Base-by-base conservation (phyloP, 2,113 vertebrate species). In the Myotis brandtii region DNA sequence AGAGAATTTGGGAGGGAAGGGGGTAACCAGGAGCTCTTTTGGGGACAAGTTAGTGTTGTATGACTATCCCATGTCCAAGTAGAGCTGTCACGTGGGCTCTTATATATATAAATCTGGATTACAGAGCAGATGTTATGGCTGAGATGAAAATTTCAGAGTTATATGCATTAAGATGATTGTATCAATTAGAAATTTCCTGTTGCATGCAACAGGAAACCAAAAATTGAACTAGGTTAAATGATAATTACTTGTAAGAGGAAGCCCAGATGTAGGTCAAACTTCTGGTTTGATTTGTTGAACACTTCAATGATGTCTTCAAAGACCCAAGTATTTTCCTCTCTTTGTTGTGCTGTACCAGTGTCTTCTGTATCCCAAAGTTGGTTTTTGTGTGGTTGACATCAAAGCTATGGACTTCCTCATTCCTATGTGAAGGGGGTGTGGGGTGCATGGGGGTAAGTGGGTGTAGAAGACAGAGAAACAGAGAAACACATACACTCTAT, bases 121-220 rank as follows among this genome's bases (percentile, higher is more conserved):
- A 54, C 4, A 70, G 3, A 80, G 23, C 9, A 72, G 82, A 70
- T 64, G 2, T 89, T 48, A 32, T 4, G 34, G 13, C 64, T 70
- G 25, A 92, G 66, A 72, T 80, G 52, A 87, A 88, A 54, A 48
- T 54, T 69, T 52, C 43, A 88, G 56, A 88, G 56, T 94, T 83
- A 7, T 30, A 27, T 80, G 25, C 18, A 43, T 67, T 0, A 48
- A 37, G 75, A 21, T 93, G 48, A 59, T 82, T 67, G 2, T 79
- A 70, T 86, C 50, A 69, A 0, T 86, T 50, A 94, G 27, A 86
- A 4, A 70, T 59, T 95, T 79, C 37, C 64, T 94, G 37, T 14
- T 70, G 23, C 59, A 72, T 54, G 25, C 52, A 66, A 59, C 13
- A 32, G 64, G 69, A 95, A 94, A 80, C 82, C 64, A 43, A 93